A percentile compares a stretch with the other conserved stretches of the same genome.
Evolutionary conservation across 2,888 invertebrate genomes (phyloP).

Genomic region (Netelia melanura): DNA sequence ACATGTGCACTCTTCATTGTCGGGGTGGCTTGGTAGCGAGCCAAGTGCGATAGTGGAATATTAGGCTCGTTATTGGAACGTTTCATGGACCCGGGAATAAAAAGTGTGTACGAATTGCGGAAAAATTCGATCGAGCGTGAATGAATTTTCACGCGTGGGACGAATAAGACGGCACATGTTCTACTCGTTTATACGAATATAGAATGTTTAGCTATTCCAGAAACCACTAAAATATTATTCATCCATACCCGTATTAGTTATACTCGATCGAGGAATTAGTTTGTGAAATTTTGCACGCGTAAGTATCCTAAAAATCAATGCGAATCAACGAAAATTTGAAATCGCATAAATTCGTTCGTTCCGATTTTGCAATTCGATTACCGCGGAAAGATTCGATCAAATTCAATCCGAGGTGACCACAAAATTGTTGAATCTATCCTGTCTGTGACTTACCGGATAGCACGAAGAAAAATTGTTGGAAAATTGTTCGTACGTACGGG

Average conservation of each 20-base stretch:
- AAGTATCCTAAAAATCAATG: too few species aligned
- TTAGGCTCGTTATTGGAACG: slow-evolving; percentile 75
- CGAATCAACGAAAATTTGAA: too few species aligned
- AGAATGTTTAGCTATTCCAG: neutral
- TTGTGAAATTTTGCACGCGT: too few species aligned
- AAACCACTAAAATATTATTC: neutral
- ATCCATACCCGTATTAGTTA: too few species aligned
- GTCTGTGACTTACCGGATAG: neutral
- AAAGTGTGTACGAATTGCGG: slow-evolving; percentile 50
- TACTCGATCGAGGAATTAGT: too few species aligned
- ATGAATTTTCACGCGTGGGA: slow-evolving; percentile 3
- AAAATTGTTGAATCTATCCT: neutral
- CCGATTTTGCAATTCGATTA: too few species aligned
- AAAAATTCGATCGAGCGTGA: neutral
- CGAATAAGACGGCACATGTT: slow-evolving; percentile 24
- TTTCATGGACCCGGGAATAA: slow-evolving; percentile 48
- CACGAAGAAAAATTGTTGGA: neutral
- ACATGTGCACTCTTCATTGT: slow-evolving; percentile 72
- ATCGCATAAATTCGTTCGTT: too few species aligned
- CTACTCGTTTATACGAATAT: neutral
- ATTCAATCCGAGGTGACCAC: neutral
- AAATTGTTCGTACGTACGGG: neutral
- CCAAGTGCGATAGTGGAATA: slow-evolving; percentile 76
- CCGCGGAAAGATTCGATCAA: neutral
- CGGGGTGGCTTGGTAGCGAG: slow-evolving; percentile 74